Conservation (phyloP, 2,888 invertebrate genomes). For the Cerastoderma edule region DNA sequence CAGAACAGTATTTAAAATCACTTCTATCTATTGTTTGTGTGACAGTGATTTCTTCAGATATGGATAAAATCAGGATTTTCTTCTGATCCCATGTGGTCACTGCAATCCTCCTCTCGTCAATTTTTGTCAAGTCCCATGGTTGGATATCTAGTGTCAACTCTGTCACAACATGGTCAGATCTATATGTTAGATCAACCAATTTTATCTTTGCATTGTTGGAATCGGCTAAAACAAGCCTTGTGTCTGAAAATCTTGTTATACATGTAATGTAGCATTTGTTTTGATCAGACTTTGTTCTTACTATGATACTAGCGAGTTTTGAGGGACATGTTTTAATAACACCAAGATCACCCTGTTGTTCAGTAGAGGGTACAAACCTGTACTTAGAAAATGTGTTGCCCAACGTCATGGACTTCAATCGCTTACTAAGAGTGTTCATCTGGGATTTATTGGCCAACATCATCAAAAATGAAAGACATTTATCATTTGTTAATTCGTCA, state of each 20-base stretch:
- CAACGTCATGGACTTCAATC: neutral
- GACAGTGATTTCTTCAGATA: neutral
- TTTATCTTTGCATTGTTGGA: neutral
- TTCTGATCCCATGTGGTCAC: neutral
- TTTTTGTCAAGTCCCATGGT: slow-evolving; percentile 16
- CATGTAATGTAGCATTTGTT: neutral
- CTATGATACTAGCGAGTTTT: neutral
- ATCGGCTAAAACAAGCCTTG: neutral
- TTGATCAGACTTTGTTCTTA: slow-evolving; percentile 1
- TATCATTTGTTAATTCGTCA: too few species aligned
- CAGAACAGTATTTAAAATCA: slow-evolving; percentile 3
- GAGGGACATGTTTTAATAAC: neutral
- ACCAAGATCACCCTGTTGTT: neutral
- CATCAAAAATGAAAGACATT: too few species aligned
- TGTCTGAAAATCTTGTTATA: neutral
- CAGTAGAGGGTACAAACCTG: neutral
- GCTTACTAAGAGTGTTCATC: neutral
- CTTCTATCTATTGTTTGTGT: neutral
- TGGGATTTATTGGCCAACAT: too few species aligned
- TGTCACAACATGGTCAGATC: neutral
- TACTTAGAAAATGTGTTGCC: neutral
- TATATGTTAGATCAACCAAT: neutral
- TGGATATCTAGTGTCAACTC: neutral
- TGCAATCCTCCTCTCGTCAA: neutral
- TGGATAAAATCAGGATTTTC: neutral